phyloP scores from a whole-genome alignment of 2,888 invertebrate species.

The Dorcus parallelipipedus region DNA sequence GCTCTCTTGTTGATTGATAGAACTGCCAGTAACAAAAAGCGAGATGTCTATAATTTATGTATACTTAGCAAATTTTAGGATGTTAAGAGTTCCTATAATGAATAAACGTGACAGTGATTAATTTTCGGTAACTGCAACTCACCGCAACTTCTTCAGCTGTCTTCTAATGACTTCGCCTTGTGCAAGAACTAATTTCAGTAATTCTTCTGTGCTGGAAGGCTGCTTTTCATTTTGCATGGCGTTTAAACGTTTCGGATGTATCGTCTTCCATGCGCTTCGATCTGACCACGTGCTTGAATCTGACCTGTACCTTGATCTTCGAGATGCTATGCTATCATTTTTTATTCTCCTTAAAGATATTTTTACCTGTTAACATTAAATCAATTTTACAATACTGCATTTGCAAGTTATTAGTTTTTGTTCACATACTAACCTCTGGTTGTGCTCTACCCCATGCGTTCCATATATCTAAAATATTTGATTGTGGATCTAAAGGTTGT shows the following conservation, averaged over 20 bases:
- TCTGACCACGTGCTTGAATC: constrained; percentile 44
- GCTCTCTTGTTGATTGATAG: no score
- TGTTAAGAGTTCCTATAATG: neutral
- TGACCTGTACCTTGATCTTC: constrained; percentile 41
- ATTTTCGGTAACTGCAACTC: constrained; percentile 6
- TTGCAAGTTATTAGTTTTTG: no score
- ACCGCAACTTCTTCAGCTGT: constrained; percentile 48
- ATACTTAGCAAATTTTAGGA: no score
- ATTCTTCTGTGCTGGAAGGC: constrained; percentile 49
- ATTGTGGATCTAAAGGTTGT: constrained; percentile 66
- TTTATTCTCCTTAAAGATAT: constrained; percentile 47
- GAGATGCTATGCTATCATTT: constrained; percentile 39
- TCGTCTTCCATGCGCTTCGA: constrained; percentile 45
- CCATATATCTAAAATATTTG: constrained; percentile 73
- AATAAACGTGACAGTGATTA: constrained; percentile 1
- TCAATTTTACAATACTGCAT: neutral
- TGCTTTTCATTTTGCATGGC: constrained; percentile 46
- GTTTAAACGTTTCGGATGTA: constrained; percentile 48
- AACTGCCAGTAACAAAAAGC: no score
- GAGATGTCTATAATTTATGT: no score
- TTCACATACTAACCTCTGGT: constrained; percentile 53
- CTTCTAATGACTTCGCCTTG: constrained; percentile 59
- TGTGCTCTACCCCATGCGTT: constrained; percentile 76
- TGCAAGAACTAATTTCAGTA: constrained; percentile 56
- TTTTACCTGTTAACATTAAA: constrained; percentile 39